Evolutionary conservation across 2,888 invertebrate species (phyloP).

Genomic region (Polyploca ridens): DNA sequence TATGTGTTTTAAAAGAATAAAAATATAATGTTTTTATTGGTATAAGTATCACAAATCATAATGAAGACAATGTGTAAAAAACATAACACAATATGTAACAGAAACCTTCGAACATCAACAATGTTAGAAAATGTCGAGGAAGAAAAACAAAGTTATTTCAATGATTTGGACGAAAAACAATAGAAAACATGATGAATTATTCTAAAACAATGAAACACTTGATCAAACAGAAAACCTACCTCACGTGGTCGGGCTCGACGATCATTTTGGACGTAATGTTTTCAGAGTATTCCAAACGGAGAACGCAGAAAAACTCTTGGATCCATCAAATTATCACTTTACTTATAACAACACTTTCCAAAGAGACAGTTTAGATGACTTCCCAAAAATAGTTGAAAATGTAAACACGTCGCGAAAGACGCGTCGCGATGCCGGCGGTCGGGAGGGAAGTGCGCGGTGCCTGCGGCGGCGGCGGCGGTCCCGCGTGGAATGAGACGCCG

Average conservation of each 20-base stretch:
- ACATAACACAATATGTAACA: background rate
- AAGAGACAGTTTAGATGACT: conserved; percentile 64
- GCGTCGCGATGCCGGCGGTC: conserved; percentile 77
- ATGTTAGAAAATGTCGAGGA: conserved; percentile 11
- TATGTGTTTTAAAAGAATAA: background rate
- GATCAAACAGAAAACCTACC: conserved; percentile 73
- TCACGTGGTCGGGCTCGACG: conserved; percentile 82
- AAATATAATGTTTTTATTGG: background rate
- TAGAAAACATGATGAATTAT: conserved; percentile 37
- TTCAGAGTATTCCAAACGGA: conserved; percentile 69
- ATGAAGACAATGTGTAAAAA: background rate
- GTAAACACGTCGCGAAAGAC: conserved; percentile 83
- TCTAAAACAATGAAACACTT: conserved; percentile 63
- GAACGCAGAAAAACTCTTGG: conserved; percentile 57
- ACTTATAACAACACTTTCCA: conserved; percentile 60
- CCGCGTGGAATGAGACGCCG: conserved; percentile 84
- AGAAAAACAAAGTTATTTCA: conserved; percentile 20
- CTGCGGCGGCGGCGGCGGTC: conserved; percentile 82
- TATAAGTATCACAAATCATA: background rate
- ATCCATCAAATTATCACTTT: conserved; percentile 78
- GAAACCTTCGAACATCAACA: background rate
- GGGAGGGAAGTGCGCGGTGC: conserved; percentile 79
- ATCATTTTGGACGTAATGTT: conserved; percentile 81
- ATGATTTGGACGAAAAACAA: conserved; percentile 33
- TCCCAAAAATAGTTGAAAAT: conserved; percentile 68